Conservation (phyloP, 2,113 vertebrate species). For the Columbina picui region DNA sequence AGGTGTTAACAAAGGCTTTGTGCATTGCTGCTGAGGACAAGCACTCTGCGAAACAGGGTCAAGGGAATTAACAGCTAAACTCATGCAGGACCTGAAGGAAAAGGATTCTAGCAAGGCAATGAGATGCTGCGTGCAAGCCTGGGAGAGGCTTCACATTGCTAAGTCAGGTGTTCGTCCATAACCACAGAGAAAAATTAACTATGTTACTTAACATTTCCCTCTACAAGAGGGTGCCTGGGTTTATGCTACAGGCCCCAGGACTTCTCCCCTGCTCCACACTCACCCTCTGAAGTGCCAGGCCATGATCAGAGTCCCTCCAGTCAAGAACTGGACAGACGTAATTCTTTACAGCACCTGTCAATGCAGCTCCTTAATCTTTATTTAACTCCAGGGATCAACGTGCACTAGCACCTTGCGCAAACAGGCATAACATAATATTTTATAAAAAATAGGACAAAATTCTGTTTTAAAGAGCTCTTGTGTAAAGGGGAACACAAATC, state of each 20-base stretch:
- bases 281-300: neutral
- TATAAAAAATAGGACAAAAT: neutral
- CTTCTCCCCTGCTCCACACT: neutral
- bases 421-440: neutral
- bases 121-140: neutral
- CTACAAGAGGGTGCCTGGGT: neutral
- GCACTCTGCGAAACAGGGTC: neutral
- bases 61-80: neutral
- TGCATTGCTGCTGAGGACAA: neutral
- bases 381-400: slow-evolving; percentile 30
- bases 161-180: neutral
- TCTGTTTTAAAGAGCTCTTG: neutral
- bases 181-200: neutral
- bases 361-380: neutral
- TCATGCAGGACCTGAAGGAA: neutral
- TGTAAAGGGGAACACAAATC: neutral
- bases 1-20: neutral
- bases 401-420: neutral
- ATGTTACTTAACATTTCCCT: neutral
- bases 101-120: neutral
- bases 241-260: neutral
- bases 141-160: neutral
- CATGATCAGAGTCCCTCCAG: neutral
- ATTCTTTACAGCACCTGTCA: slow-evolving; percentile 6
- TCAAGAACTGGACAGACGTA: neutral